Base-by-base conservation (phyloP, 2,888 invertebrate species). In the Villa cingulata region DNA sequence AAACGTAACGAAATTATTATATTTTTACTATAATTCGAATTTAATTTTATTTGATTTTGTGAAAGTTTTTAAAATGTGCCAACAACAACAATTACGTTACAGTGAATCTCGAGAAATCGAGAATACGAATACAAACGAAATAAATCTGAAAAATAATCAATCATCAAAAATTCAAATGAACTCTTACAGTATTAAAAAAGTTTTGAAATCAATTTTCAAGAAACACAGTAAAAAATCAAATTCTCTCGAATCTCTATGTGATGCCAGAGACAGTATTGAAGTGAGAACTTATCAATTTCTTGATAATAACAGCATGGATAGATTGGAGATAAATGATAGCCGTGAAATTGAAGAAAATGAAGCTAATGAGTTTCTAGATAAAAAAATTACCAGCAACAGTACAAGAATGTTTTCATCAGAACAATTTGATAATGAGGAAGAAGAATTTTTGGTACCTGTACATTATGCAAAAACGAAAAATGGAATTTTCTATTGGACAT, bases 401-500 rank as follows among this genome's bases (percentile, higher is more conserved):
- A 6, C 23, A 23, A n/a, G n/a, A n/a, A n/a, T n/a, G n/a, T n/a
- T n/a, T n/a, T 23, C 23, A 23, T 23, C 23, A 23, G 4, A 4
- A 32, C 9, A 12, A 3, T 12, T 32, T 12, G 6, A 32, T 12
- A 32, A 20, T 15, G 37, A 37, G 1, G 37, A 44, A 18, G 41
- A 40, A 12, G 39, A 39, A 12, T 57, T 65, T 53, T 69, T 64
- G 58, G 65, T 70, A 27, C 86, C 86, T 1, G 86, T 86, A 27
- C 83, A 85, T 66, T 86, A 86, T 67, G 84, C 84, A 15, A 75
- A 82, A 64, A 86, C 86, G 37, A 78, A 81, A 57, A 84, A 84
- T 53, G 86, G 86, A 55, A 86, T 86, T 50, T 86, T 86, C 74
- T 86, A 85, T 73, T 86, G 86, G 86, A 85, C 84, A 42, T 80